These are phyloP conservation scores for Drosophila paracracens DNA, from an alignment of 2,888 invertebrate species.

Conservation along the genomic window DNA sequence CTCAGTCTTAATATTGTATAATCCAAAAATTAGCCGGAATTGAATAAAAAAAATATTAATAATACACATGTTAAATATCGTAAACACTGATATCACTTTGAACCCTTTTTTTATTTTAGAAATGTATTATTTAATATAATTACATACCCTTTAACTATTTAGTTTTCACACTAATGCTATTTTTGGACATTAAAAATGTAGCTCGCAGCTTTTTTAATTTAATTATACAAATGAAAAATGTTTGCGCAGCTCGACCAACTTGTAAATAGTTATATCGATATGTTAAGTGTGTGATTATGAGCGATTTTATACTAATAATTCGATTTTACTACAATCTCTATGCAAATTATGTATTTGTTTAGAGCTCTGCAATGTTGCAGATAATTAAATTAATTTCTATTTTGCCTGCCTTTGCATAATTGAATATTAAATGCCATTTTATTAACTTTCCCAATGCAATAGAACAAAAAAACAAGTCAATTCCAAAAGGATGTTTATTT, in stretches of 20 bases:
- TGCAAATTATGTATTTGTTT: conserved; percentile 34
- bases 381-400: conserved; percentile 61
- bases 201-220: conserved; percentile 61
- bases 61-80: background rate
- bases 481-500: background rate
- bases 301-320: conserved; percentile 51
- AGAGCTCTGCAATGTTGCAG: conserved; percentile 28
- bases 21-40: background rate
- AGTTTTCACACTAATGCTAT: conserved; percentile 25
- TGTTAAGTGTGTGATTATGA: conserved; percentile 33
- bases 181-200: conserved; percentile 41
- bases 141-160: background rate
- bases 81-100: background rate
- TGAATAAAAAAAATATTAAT: background rate
- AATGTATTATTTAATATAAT: background rate
- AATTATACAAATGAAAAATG: conserved; percentile 59
- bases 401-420: conserved; percentile 44
- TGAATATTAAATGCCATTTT: conserved; percentile 32
- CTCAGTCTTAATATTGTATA: background rate
- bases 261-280: conserved; percentile 10
- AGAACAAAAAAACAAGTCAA: background rate
- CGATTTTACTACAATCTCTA: conserved; percentile 44
- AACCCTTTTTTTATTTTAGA: background rate
- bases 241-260: conserved; percentile 14
- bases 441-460: background rate